Evolutionary conservation across 37 sponge, comb jelly and placozoan genomes (phyloP).

Genomic region (Aphrocallistes beatrix): DNA sequence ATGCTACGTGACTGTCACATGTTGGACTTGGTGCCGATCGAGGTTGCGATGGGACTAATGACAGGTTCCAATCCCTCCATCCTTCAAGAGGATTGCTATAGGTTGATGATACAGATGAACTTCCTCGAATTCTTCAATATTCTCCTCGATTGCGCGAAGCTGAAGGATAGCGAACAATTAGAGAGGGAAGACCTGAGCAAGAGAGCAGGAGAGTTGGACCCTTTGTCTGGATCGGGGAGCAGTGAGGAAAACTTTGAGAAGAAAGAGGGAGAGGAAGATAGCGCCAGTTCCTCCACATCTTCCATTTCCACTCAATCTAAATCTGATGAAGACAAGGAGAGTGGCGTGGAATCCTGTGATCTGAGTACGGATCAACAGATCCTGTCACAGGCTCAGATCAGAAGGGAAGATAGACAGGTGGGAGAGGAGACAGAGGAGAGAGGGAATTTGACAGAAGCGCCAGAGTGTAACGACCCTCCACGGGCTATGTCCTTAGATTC

Average conservation of each 20-base stretch:
- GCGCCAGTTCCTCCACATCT: background rate
- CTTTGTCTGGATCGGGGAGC: background rate
- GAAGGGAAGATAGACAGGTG: too few species aligned
- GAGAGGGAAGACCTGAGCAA: background rate
- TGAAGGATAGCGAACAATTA: background rate
- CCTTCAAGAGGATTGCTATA: background rate
- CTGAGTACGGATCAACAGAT: too few species aligned
- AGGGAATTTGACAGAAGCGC: too few species aligned
- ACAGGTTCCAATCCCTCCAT: background rate
- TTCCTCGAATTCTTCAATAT: slow-evolving; percentile 6
- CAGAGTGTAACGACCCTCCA: too few species aligned
- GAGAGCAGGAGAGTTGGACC: background rate
- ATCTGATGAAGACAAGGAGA: too few species aligned
- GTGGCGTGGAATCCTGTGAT: too few species aligned
- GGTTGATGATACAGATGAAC: background rate
- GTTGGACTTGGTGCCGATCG: background rate
- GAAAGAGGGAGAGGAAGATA: background rate
- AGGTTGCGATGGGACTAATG: background rate
- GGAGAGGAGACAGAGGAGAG: too few species aligned
- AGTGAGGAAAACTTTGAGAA: too few species aligned
- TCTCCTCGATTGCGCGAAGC: background rate
- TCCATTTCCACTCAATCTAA: too few species aligned
- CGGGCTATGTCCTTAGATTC: too few species aligned
- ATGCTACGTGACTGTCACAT: background rate
- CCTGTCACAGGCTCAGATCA: too few species aligned